Evolutionary conservation across 2,113 vertebrate genomes (phyloP), one percentile per base, ranked within the genome.

Genomic region (Gnathonemus longibarbis): DNA sequence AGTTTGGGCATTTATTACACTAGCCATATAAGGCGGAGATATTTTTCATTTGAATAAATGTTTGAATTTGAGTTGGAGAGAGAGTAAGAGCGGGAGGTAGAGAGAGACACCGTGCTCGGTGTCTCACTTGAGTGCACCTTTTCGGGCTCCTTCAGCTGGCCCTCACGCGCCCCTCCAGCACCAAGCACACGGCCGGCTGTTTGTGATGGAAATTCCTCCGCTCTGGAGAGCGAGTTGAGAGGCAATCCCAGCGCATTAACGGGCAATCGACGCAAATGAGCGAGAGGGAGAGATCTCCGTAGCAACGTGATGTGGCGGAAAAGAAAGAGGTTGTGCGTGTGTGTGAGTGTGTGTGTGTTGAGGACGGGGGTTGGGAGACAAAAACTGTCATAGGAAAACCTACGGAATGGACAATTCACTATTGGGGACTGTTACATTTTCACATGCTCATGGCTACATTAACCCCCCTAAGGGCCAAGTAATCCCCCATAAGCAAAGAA

Each of bases 171-270:
- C 45, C 27, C 96, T 95, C 13, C 74, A 80, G 74, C n/a, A 95
- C 93, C 96, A 95, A 96, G 96, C 97, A 88, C 93, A 92, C 91
- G 91, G 56, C 56, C 87, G 87, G 15, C 21, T 93, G 91, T 97
- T 97, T 98, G 97, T 97, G 95, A 98, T 97, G 97, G 96, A 98
- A 99, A 99, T 99, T 95, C 97, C 94, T 97, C 96, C 96, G 98
- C 97, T 98, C 95, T 9, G 97, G 97, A 95, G 97, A 97, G 96
- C 96, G 56, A 45, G 24, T 97, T 95, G 91, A 98, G 97, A 97
- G 97, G 98, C 98, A 98, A 99, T 99, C 97, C 99, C 99, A 98
- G 98, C 97, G 97, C 97, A 99, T 99, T 99, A 99, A 98, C 97
- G 96, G 97, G 97, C 98, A 96, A 99, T 98, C 98, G 98, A 99